Conservation (phyloP, 1,140 invertebrate genomes). For the Aphelenchoides besseyi region DNA sequence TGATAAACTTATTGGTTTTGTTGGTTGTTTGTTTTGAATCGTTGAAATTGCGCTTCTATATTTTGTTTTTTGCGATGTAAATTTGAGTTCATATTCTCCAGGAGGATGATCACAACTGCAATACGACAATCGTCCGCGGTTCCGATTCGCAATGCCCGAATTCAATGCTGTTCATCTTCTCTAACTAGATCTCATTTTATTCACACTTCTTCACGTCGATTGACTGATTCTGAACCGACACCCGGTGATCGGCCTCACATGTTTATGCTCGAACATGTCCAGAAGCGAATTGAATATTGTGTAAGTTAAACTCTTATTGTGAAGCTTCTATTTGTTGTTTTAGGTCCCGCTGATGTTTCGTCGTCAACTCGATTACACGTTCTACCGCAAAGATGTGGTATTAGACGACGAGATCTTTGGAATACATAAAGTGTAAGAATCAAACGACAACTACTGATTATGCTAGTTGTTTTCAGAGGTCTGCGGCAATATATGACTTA, state of each 20-base stretch:
- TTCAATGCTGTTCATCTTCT: background rate
- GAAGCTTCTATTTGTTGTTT: background rate
- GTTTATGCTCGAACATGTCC: conserved; percentile 41
- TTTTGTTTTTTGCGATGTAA: background rate
- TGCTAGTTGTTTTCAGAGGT: background rate
- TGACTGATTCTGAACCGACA: background rate
- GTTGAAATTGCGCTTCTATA: background rate
- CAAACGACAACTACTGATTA: no score
- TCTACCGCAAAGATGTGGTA: conserved; percentile 37
- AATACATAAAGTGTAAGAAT: conserved; percentile 1
- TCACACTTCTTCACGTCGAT: background rate
- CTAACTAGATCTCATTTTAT: background rate
- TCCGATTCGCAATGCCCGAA: background rate
- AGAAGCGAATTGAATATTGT: conserved; percentile 37
- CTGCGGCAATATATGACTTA: background rate
- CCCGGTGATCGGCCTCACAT: conserved; percentile 33
- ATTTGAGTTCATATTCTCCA: background rate
- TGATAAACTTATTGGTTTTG: background rate
- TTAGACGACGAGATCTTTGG: conserved; percentile 38
- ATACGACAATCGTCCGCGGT: no score
- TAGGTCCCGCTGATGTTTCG: conserved; percentile 42
- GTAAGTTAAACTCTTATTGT: conserved; percentile 22
- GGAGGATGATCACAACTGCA: background rate
- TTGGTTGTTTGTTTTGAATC: background rate
- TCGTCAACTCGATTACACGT: conserved; percentile 37